phyloP scores from a whole-genome alignment of 1,140 invertebrate species.

The Tyrophagus putrescentiae region DNA sequence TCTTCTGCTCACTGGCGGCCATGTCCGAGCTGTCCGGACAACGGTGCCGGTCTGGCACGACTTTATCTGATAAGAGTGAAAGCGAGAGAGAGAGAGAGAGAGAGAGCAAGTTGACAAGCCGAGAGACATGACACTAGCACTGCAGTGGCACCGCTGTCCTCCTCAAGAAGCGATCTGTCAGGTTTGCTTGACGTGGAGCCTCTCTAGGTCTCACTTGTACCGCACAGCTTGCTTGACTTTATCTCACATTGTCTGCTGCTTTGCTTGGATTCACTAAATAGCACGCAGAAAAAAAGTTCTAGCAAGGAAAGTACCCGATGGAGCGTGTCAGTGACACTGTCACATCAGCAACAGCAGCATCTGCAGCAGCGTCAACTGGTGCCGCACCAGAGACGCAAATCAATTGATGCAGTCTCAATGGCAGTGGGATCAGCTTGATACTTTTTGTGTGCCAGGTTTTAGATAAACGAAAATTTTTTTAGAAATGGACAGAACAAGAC shows the following conservation, averaged over 20 bases:
- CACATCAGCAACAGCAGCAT: no score
- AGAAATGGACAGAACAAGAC: no score
- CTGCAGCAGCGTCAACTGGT: slow-evolving; percentile 9
- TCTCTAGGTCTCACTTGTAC: not conserved
- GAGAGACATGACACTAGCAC: not conserved
- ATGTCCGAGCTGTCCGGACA: no score
- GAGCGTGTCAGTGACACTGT: slow-evolving; percentile 6
- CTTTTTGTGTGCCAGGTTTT: no score
- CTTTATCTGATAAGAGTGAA: not conserved
- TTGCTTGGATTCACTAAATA: no score
- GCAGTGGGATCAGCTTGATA: no score
- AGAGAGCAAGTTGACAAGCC: slow-evolving; percentile 15
- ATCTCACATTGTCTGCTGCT: not conserved
- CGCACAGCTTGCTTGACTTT: not conserved
- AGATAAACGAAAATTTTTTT: no score
- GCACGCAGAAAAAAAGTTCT: no score
- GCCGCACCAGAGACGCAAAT: no score
- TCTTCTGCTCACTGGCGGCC: not conserved
- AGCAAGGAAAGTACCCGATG: not conserved
- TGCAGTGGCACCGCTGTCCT: not conserved
- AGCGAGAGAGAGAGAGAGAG: slow-evolving; percentile 7
- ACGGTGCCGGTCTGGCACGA: no score
- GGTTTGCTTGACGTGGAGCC: not conserved
- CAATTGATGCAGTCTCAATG: no score
- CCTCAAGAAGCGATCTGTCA: slow-evolving; percentile 9